phyloP scores from a whole-genome alignment of 2,113 vertebrate species.

The Solenodon paradoxus region DNA sequence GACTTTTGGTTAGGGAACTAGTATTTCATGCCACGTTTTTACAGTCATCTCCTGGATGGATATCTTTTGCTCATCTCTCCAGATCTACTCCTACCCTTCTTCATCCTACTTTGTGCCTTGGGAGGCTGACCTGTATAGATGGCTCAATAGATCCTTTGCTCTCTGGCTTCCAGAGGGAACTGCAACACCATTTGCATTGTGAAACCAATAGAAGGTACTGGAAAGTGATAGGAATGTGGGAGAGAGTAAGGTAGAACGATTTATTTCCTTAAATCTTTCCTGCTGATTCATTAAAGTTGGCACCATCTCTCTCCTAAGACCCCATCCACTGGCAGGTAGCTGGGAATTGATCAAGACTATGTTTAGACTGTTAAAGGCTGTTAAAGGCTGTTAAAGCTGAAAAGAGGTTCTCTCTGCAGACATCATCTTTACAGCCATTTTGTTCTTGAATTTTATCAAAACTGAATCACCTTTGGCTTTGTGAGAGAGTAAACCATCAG shows the following conservation, averaged over 20 bases:
- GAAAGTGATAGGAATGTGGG: neutral
- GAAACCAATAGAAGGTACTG: neutral
- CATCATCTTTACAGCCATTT: neutral
- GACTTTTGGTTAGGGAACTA: no score
- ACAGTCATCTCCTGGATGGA: neutral
- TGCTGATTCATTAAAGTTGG: neutral
- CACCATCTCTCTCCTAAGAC: neutral
- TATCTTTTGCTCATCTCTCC: neutral
- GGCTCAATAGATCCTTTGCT: neutral
- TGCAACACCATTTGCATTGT: neutral
- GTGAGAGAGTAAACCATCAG: neutral
- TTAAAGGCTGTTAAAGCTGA: neutral
- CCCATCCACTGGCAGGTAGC: neutral
- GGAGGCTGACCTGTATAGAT: neutral
- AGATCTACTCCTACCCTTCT: neutral
- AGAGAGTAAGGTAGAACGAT: neutral
- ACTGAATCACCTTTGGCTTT: neutral
- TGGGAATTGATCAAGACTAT: neutral
- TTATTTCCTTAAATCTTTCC: neutral
- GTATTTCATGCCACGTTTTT: neutral
- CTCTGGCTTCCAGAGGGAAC: neutral
- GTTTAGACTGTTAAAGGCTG: no score
- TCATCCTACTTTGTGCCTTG: neutral
- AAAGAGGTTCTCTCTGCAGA: neutral
- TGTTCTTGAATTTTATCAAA: neutral